phyloP scores from a whole-genome alignment of 2,797 vertebrate genomes.

The Cyprinodon diabolis region DNA sequence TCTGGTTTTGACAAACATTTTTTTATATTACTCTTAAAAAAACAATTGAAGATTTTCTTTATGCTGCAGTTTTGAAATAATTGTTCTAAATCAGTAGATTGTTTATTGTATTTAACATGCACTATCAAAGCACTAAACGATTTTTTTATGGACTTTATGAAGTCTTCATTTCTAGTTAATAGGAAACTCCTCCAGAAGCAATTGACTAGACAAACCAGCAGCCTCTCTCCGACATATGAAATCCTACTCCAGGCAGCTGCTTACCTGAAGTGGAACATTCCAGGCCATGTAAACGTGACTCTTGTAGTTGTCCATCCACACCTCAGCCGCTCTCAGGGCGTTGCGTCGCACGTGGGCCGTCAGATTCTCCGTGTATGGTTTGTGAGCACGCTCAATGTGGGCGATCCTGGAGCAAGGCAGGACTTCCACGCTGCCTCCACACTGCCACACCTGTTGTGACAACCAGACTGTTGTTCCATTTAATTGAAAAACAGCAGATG shows the following conservation, averaged over 20 bases:
- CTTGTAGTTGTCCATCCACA: slow-evolving; percentile 98
- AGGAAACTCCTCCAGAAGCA: slow-evolving; percentile 17
- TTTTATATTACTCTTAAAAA: background rate
- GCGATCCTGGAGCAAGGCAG: slow-evolving; percentile 94
- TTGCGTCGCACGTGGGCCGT: slow-evolving; percentile 91
- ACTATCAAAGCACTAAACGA: background rate
- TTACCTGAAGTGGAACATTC: slow-evolving; percentile 94
- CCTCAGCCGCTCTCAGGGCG: slow-evolving; percentile 91
- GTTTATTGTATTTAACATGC: too few species aligned
- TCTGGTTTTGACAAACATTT: background rate
- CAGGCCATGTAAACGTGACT: slow-evolving; percentile 98
- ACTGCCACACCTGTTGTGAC: slow-evolving; percentile 90
- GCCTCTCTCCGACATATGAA: background rate
- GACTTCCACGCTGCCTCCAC: slow-evolving; percentile 94
- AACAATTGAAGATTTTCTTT: background rate
- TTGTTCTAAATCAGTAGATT: too few species aligned
- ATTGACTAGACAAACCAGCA: slow-evolving; percentile 1
- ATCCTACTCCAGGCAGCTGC: too few species aligned
- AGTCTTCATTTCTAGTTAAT: slow-evolving; percentile 12
- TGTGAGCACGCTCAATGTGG: slow-evolving; percentile 95
- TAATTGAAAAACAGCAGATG: slow-evolving; percentile 6
- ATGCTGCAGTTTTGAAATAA: background rate
- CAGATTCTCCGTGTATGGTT: slow-evolving; percentile 93
- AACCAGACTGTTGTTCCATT: slow-evolving; percentile 9
- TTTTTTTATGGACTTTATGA: background rate